A percentile compares a stretch with the other conserved stretches of the same genome.
These are phyloP conservation scores for Amia ocellicauda DNA, from an alignment of 2,113 vertebrate genomes.

Conservation along the genomic window DNA sequence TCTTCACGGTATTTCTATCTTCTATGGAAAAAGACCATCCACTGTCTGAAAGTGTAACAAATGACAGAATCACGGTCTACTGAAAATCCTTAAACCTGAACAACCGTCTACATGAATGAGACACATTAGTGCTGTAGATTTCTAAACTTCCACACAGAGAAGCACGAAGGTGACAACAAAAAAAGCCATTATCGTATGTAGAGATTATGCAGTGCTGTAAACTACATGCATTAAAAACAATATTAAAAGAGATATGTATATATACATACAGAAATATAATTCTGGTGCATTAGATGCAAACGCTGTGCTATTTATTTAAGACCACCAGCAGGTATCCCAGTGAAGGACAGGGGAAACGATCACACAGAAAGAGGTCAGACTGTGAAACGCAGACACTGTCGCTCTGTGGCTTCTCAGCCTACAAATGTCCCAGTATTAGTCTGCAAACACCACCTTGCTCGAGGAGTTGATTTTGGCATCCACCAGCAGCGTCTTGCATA, in stretches of 20 bases:
- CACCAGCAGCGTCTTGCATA: slow-evolving; percentile 21
- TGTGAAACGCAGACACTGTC: slow-evolving; percentile 32
- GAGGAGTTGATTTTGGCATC: slow-evolving; percentile 42
- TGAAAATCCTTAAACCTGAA: too few relatives aligned
- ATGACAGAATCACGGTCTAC: too few relatives aligned
- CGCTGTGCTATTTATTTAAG: not conserved
- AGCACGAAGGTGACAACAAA: too few relatives aligned
- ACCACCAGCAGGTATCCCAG: not conserved
- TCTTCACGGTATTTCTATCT: too few relatives aligned
- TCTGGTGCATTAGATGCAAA: too few relatives aligned
- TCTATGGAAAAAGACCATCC: too few relatives aligned
- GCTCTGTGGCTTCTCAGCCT: slow-evolving; percentile 31
- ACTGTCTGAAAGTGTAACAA: too few relatives aligned
- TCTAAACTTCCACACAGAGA: too few relatives aligned
- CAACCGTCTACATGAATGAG: too few relatives aligned
- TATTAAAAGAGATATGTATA: slow-evolving; percentile 20
- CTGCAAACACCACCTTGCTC: slow-evolving; percentile 17
- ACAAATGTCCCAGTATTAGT: slow-evolving; percentile 43
- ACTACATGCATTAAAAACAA: too few relatives aligned
- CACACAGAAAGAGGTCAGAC: not conserved
- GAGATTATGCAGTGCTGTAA: too few relatives aligned
- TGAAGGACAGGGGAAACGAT: not conserved
- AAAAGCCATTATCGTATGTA: slow-evolving; percentile 10
- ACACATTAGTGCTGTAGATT: too few relatives aligned
- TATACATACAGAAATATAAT: not conserved